These are phyloP conservation scores for Linnaemya vulpina DNA, from an alignment of 2,888 invertebrate species.

Conservation along the genomic window DNA sequence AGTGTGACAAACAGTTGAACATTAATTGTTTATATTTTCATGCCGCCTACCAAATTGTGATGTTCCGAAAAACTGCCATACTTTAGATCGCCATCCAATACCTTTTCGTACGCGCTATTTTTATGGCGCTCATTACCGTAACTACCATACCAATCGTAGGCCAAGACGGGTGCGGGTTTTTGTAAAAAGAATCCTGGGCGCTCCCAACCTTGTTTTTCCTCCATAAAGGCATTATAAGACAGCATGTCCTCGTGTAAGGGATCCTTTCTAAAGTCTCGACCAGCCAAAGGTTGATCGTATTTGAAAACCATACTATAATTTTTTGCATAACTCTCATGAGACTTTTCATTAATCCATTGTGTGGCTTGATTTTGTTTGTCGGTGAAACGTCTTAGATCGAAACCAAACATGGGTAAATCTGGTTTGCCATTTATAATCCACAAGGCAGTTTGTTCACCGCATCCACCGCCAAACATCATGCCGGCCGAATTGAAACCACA, in stretches of 20 bases:
- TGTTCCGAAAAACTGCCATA: conserved; percentile 91
- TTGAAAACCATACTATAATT: conserved; percentile 93
- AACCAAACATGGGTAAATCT: conserved; percentile 92
- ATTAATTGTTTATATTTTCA: conserved; percentile 21
- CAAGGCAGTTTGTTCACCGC: conserved; percentile 91
- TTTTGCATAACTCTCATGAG: conserved; percentile 94
- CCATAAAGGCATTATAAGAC: conserved; percentile 92
- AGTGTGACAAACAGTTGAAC: conserved; percentile 47
- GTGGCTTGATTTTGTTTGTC: conserved; percentile 87
- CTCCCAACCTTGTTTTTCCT: conserved; percentile 93
- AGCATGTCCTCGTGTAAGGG: conserved; percentile 87
- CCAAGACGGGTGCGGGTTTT: conserved; percentile 80
- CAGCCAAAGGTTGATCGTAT: conserved; percentile 92
- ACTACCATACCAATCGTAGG: conserved; percentile 94
- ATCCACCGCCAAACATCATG: conserved; percentile 95
- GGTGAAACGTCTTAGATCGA: conserved; percentile 93
- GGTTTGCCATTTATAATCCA: conserved; percentile 94
- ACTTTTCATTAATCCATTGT: conserved; percentile 91
- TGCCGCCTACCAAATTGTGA: conserved; percentile 86
- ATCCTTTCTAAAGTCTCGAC: conserved; percentile 88
- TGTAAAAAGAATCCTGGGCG: conserved; percentile 91
- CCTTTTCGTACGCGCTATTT: conserved; percentile 87
- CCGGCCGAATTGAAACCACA: conserved; percentile 96
- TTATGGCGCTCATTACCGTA: conserved; percentile 88
- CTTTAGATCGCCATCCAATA: conserved; percentile 89